A percentile compares a stretch with the other conserved stretches of the same genome.
These are phyloP conservation scores for Peromyscus attwateri DNA, from an alignment of 2,797 vertebrate genomes.

Conservation along the genomic window DNA sequence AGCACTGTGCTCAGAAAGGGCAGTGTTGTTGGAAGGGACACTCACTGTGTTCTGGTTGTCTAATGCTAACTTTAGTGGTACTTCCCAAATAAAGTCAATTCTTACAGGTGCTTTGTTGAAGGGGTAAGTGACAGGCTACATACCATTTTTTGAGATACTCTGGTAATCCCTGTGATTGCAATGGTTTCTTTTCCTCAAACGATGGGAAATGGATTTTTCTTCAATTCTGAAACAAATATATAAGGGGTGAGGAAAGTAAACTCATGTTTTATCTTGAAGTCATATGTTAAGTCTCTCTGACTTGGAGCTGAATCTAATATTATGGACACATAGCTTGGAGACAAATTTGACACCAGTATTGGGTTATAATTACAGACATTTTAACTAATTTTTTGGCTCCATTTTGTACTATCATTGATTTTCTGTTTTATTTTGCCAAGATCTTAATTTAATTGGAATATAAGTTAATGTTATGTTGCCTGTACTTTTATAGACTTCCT, in stretches of 20 bases:
- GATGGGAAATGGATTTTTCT: constrained; percentile 88
- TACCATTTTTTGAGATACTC: constrained; percentile 90
- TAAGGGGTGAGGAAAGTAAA: constrained; percentile 35
- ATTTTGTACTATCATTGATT: constrained; percentile 61
- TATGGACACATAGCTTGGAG: constrained; percentile 33
- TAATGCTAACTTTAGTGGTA: not conserved
- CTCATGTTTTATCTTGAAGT: not conserved
- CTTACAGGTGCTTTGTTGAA: not conserved
- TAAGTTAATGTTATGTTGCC: constrained; percentile 52
- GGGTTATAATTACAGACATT: not conserved
- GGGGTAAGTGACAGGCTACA: not conserved
- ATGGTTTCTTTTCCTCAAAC: constrained; percentile 87
- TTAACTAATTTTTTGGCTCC: constrained; percentile 56
- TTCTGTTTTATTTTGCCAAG: constrained; percentile 65
- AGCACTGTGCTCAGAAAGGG: not conserved
- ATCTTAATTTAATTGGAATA: constrained; percentile 67
- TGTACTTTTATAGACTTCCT: constrained; percentile 41
- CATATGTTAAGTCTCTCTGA: not conserved
- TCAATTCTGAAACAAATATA: constrained; percentile 87
- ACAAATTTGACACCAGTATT: constrained; percentile 13
- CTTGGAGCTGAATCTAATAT: constrained; percentile 21
- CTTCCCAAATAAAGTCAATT: not conserved
- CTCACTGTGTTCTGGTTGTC: not conserved
- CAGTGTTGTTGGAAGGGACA: not conserved
- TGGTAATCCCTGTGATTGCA: constrained; percentile 91